Evolutionary conservation across 2,888 invertebrate species (phyloP).

Genomic region (Melanotus villosus): DNA sequence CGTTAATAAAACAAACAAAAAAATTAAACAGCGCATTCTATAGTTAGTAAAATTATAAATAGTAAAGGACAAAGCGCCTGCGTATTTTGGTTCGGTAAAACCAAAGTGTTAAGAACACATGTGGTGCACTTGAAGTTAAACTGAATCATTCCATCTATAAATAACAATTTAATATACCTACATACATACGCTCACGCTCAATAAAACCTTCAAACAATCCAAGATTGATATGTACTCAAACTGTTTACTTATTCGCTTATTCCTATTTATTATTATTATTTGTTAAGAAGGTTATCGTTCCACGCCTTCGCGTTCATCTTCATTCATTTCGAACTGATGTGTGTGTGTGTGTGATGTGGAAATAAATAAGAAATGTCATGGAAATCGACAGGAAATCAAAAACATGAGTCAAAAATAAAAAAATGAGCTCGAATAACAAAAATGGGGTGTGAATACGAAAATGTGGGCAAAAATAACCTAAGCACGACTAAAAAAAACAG

Average conservation of each 20-base stretch:
- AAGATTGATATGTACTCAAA: not conserved
- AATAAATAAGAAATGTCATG: too few relatives aligned
- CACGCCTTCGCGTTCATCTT: not conserved
- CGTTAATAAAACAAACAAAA: too few relatives aligned
- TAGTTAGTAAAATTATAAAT: constrained; percentile 26
- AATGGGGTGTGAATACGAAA: too few relatives aligned
- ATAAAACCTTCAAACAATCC: not conserved
- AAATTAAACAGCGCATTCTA: too few relatives aligned
- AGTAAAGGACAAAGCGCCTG: constrained; percentile 21
- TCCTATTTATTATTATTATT: not conserved
- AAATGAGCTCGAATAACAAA: too few relatives aligned
- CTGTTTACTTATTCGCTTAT: not conserved
- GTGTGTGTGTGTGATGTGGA: too few relatives aligned
- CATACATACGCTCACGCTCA: not conserved
- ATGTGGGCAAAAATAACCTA: too few relatives aligned
- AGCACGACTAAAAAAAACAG: too few relatives aligned
- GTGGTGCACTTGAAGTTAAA: constrained; percentile 13
- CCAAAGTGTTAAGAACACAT: constrained; percentile 16
- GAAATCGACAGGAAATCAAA: too few relatives aligned
- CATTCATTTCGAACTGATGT: not conserved
- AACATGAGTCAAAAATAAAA: too few relatives aligned
- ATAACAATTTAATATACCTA: constrained; percentile 14
- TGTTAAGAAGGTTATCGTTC: not conserved
- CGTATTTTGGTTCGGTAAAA: not conserved
- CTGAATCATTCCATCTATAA: constrained; percentile 31